Evolutionary conservation across 2,797 vertebrate species (phyloP), one percentile per base, ranked within the genome.

Genomic region (Stomatorhinus walkeri): DNA sequence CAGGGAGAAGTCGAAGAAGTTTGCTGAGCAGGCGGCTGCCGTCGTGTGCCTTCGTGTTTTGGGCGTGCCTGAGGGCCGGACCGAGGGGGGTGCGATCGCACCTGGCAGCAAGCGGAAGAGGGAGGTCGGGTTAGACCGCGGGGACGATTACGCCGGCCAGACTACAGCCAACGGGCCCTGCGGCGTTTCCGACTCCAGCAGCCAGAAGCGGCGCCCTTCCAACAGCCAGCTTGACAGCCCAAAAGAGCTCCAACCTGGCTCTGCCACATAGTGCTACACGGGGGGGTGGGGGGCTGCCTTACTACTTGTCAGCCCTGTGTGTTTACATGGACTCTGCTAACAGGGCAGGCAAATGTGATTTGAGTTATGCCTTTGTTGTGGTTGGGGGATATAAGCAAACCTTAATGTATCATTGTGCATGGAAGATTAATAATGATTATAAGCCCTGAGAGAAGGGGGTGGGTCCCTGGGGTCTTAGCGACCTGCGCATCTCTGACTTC

Each of bases 1-100:
- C 83, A 99, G 98, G 98, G 97, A 99, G 92, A 99, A 99, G 92
- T 99, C 98, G 0, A 99, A 99, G 95, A 99, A 98, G 86, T 95
- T 97, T 85, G 98, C 98, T 0, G 98, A 99, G 84, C 98, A 99
- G 92, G 96, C 98, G 8, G 96, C 98, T 0, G 98, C 98, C 88
- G 91, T 99, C 1, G 98, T 98, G 4, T 98, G 98, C 88, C 95
- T 99, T 89, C 94, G 97, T 49, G 94, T 96, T 0, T 89, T 96
- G 54, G 97, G 97, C 0, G 89, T 98, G 6, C 96, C 97, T 0
- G 98, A 98, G 91, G 98, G 98, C 16, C 97, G 93, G 1, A 90
- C 96, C 14, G 94, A 94, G 7, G 96, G 98, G 90, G 95, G 94
- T 46, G 95, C 96, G 90, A 95, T 91, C 0, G 94, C 94, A 7